phyloP scores from a whole-genome alignment of 1,140 invertebrate genomes.

The Orchestia grillus region DNA sequence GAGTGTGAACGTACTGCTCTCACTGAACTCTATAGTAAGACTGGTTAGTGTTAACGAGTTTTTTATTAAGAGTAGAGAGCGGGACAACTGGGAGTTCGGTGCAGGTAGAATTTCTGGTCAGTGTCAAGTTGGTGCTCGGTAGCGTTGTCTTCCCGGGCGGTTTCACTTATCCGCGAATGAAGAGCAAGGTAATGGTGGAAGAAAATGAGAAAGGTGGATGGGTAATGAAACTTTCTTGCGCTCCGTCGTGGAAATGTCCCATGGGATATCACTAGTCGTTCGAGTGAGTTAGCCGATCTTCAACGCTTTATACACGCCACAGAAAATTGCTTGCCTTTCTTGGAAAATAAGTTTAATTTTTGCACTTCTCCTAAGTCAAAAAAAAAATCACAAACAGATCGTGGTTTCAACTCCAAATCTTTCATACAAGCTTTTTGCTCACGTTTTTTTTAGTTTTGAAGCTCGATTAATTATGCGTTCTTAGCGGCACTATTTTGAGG shows the following conservation, averaged over 20 bases:
- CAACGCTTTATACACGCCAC: not conserved
- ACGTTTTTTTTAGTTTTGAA: not conserved
- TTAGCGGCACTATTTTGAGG: not conserved
- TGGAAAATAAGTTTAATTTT: not conserved
- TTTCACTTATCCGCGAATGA: not conserved
- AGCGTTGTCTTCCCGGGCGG: not conserved
- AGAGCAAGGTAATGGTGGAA: not conserved
- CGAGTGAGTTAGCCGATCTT: not conserved
- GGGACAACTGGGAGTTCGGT: not conserved
- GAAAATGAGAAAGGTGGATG: not conserved
- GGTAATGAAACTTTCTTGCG: too few species aligned
- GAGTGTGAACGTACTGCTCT: not conserved
- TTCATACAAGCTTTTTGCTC: not conserved
- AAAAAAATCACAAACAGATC: not conserved
- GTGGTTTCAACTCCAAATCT: too few species aligned
- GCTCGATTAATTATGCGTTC: not conserved
- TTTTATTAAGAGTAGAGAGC: not conserved
- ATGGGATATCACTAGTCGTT: not conserved
- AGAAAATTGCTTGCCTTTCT: not conserved
- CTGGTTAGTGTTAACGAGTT: constrained; percentile 11
- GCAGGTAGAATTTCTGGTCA: constrained; percentile 43
- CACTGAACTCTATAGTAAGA: not conserved
- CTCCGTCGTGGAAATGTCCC: too few species aligned
- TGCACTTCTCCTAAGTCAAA: not conserved
- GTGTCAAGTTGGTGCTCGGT: not conserved